Evolutionary conservation across 64 coral and sea anemone genomes (phyloP).

Genomic region (Stichodactyla helianthus): DNA sequence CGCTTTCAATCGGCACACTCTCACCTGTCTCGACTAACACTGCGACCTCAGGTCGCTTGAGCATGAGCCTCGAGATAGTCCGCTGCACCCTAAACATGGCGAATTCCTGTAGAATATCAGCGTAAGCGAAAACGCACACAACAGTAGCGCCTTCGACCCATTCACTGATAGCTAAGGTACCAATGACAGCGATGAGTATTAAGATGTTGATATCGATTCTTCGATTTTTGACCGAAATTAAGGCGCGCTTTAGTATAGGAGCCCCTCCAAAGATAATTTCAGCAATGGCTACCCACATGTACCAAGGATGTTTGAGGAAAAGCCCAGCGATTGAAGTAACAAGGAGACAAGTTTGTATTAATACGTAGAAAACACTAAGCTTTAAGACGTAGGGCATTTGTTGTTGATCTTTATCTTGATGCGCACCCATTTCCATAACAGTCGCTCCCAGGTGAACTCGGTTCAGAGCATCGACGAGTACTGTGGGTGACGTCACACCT

Average conservation of each 20-base stretch:
- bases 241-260: slow-evolving; percentile 69
- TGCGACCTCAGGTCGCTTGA: slow-evolving; percentile 77
- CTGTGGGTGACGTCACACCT: slow-evolving; percentile 64
- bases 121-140: slow-evolving; percentile 84
- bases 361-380: slow-evolving; percentile 42
- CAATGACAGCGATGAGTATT: slow-evolving; percentile 79
- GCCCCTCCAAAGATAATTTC: slow-evolving; percentile 81
- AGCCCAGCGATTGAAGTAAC: slow-evolving; percentile 40
- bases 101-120: slow-evolving; percentile 67
- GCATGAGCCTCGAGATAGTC: slow-evolving; percentile 90
- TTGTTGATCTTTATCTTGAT: slow-evolving; percentile 40
- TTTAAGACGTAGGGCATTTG: slow-evolving; percentile 42
- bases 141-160: slow-evolving; percentile 93
- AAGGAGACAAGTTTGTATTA: slow-evolving; percentile 57
- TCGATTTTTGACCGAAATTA: slow-evolving; percentile 42
- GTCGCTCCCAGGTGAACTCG: slow-evolving; percentile 76
- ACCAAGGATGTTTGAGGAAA: slow-evolving; percentile 44
- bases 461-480: slow-evolving; percentile 69
- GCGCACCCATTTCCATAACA: slow-evolving; percentile 84
- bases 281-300: slow-evolving; percentile 75
- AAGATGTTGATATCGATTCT: slow-evolving; percentile 74
- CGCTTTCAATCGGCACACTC: slow-evolving; percentile 66
- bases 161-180: slow-evolving; percentile 72
- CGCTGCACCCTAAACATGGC: slow-evolving; percentile 86
- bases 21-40: slow-evolving; percentile 75